Evolutionary conservation across 2,888 invertebrate genomes (phyloP).

Genomic region (Aricia artaxerxes): DNA sequence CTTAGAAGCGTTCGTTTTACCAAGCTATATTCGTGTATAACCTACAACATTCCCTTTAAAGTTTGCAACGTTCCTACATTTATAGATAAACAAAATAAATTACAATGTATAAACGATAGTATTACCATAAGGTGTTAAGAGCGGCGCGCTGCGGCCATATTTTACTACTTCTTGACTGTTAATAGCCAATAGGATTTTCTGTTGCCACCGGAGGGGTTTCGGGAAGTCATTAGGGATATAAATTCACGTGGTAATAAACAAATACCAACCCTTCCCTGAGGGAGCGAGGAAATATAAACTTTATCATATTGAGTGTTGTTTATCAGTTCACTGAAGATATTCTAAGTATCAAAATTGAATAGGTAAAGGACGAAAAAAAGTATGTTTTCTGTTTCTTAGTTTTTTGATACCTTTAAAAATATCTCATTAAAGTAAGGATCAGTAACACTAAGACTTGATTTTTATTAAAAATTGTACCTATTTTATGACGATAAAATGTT

Average conservation of each 20-base stretch:
- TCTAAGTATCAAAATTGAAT: neutral
- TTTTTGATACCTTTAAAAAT: neutral
- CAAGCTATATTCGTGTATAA: neutral
- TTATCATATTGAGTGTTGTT: constrained; percentile 31
- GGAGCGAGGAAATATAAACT: constrained; percentile 46
- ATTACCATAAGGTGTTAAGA: constrained; percentile 69
- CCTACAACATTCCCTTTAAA: neutral
- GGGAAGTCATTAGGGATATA: constrained; percentile 79
- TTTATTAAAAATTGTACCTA: no score
- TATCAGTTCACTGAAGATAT: neutral
- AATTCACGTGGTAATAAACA: constrained; percentile 79
- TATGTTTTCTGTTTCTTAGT: neutral
- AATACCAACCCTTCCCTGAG: constrained; percentile 74
- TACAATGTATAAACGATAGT: constrained; percentile 32
- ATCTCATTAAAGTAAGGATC: no score
- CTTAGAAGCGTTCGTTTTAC: neutral
- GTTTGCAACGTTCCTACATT: neutral
- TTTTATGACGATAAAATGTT: no score
- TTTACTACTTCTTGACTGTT: constrained; percentile 73
- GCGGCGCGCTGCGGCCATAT: constrained; percentile 55
- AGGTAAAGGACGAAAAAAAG: neutral
- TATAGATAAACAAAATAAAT: constrained; percentile 30
- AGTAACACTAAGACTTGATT: neutral
- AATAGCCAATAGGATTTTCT: constrained; percentile 80
- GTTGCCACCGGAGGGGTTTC: constrained; percentile 62